These are phyloP conservation scores for Leucophenga montana DNA, from an alignment of 2,888 invertebrate species.

Conservation along the genomic window DNA sequence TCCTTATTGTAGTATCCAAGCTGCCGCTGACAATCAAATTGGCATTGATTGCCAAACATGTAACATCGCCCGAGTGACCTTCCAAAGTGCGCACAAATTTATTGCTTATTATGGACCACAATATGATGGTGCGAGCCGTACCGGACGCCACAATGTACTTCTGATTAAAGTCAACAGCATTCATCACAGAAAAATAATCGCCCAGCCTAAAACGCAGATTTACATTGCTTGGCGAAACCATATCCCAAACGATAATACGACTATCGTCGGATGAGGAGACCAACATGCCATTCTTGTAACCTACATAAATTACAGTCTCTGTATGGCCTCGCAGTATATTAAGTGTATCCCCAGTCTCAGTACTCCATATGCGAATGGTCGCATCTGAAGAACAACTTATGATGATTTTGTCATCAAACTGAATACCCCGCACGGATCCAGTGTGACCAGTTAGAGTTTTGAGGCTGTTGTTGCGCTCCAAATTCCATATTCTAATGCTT, in stretches of 20 bases:
- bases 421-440: slow-evolving; percentile 97
- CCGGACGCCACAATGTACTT: slow-evolving; percentile 99
- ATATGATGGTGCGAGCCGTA: slow-evolving; percentile 99
- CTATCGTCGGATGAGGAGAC: slow-evolving; percentile 99
- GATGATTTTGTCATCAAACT: slow-evolving; percentile 99
- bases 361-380: slow-evolving; percentile 99
- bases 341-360: slow-evolving; percentile 94
- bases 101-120: slow-evolving; percentile 98
- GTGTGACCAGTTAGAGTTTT: slow-evolving; percentile 97
- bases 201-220: slow-evolving; percentile 92
- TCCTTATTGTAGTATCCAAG: slow-evolving; percentile 98
- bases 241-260: slow-evolving; percentile 99
- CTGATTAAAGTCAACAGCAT: slow-evolving; percentile 99
- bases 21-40: slow-evolving; percentile 98
- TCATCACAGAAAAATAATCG: slow-evolving; percentile 99
- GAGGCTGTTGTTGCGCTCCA: too few species aligned
- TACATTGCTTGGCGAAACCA: slow-evolving; percentile 97
- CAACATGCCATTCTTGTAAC: slow-evolving; percentile 99
- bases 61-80: slow-evolving; percentile 99
- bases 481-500: slow-evolving; percentile 97
- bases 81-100: slow-evolving; percentile 98
- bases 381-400: slow-evolving; percentile 98
- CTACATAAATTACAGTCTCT: slow-evolving; percentile 98
- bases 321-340: slow-evolving; percentile 99
- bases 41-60: slow-evolving; percentile 98